A percentile compares a stretch with the other conserved stretches of the same genome.
Evolutionary conservation across 2,797 vertebrate genomes (phyloP).

Genomic region (Falco novaeseelandiae): DNA sequence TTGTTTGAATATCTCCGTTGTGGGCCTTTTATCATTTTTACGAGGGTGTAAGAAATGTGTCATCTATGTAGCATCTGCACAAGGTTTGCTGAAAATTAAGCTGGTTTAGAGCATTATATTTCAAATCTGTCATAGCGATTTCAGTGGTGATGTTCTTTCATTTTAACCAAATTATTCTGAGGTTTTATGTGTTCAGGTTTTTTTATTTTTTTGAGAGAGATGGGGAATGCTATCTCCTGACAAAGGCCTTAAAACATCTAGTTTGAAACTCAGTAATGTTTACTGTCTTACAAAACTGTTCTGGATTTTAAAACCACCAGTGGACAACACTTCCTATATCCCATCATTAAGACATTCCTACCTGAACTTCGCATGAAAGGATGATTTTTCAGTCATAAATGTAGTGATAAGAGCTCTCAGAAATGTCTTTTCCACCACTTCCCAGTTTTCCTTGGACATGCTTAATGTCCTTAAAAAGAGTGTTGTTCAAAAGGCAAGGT

Average conservation of each 20-base stretch:
- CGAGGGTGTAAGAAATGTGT: slow-evolving; percentile 32
- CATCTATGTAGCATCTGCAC: slow-evolving; percentile 32
- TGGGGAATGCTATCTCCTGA: background rate
- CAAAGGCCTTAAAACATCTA: background rate
- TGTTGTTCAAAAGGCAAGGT: background rate
- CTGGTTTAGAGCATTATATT: slow-evolving; percentile 55
- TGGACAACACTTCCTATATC: background rate
- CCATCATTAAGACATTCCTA: background rate
- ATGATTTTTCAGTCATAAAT: background rate
- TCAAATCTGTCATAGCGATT: slow-evolving; percentile 55
- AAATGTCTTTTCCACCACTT: background rate
- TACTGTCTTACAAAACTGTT: background rate
- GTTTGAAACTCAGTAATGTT: background rate
- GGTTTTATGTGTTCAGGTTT: background rate
- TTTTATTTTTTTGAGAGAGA: background rate
- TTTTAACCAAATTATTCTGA: slow-evolving; percentile 26
- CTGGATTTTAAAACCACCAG: background rate
- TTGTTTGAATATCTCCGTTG: slow-evolving; percentile 40
- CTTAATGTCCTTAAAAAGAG: background rate
- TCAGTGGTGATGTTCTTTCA: background rate
- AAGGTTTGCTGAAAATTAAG: slow-evolving; percentile 56
- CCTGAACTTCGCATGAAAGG: background rate
- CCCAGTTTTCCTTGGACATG: background rate
- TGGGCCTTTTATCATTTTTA: slow-evolving; percentile 66
- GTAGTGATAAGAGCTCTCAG: background rate